Percentiles rank a stretch among this genome's conserved stretches.
phyloP scores from a whole-genome alignment of 2,113 vertebrate species.

The Sapajus apella region DNA sequence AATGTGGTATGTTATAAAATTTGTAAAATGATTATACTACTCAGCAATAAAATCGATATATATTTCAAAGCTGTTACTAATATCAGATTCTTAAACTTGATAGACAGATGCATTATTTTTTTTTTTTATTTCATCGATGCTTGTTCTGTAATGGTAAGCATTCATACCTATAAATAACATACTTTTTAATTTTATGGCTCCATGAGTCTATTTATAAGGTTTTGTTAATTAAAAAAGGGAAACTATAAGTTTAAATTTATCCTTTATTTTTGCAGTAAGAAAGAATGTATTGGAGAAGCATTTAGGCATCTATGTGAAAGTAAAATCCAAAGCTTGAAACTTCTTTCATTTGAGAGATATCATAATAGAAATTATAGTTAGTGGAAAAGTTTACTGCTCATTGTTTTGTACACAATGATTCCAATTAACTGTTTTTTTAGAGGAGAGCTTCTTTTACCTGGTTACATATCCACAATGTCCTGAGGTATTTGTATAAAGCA shows the following conservation, averaged over 20 bases:
- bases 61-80: neutral
- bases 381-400: neutral
- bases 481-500: neutral
- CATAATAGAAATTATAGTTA: neutral
- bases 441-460: neutral
- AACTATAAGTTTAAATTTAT: neutral
- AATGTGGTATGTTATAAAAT: neutral
- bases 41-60: neutral
- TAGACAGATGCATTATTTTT: neutral
- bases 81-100: neutral
- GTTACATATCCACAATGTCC: neutral
- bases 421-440: neutral
- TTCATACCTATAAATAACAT: neutral
- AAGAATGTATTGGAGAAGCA: neutral
- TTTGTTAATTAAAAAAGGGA: neutral
- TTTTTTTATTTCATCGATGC: neutral
- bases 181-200: neutral
- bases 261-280: neutral
- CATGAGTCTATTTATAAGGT: neutral
- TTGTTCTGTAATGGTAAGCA: neutral
- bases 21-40: neutral
- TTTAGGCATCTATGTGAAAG: neutral
- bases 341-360: neutral
- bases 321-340: neutral
- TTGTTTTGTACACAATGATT: neutral